phyloP scores from a whole-genome alignment of 2,113 vertebrate species.

The Phylloscopus whistleri region DNA sequence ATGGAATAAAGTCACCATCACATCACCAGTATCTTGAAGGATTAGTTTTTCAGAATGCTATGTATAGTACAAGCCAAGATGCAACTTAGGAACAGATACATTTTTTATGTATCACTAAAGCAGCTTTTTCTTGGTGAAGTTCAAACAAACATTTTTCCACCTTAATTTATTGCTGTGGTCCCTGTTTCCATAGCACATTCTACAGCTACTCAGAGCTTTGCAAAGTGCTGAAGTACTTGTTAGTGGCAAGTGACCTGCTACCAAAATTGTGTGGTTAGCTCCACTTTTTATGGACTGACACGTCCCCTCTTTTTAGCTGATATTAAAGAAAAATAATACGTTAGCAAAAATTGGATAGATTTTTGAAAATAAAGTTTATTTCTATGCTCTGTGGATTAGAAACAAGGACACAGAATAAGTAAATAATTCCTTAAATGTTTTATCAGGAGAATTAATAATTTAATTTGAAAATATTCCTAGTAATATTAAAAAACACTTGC shows the following conservation, averaged over 20 bases:
- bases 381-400: background rate
- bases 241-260: background rate
- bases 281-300: background rate
- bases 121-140: background rate
- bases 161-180: background rate
- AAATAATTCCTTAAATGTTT: background rate
- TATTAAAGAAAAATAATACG: background rate
- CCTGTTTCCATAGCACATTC: background rate
- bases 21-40: background rate
- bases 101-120: background rate
- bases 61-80: background rate
- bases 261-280: background rate
- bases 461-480: background rate
- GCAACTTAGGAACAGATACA: background rate
- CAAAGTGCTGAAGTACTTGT: background rate
- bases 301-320: background rate
- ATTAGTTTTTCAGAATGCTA: background rate
- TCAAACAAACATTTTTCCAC: background rate
- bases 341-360: background rate
- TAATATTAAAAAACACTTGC: background rate
- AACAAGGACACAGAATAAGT: background rate
- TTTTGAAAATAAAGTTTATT: background rate
- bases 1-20: background rate
- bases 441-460: background rate
- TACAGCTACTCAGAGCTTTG: background rate